Percentiles rank a stretch among this genome's conserved stretches.
phyloP scores from a whole-genome alignment of 2,113 vertebrate genomes.

The Neotragus moschatus region DNA sequence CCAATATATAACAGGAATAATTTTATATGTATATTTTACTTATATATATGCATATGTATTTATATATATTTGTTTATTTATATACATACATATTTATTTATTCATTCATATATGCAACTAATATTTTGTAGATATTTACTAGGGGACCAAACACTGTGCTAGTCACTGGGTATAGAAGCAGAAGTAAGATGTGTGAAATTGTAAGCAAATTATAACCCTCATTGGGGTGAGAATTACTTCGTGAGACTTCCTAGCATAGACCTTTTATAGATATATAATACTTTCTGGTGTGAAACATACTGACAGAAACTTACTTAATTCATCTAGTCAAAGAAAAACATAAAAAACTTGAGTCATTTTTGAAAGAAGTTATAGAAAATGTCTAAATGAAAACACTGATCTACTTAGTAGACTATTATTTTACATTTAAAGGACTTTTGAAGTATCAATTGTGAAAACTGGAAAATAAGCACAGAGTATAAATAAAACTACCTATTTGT shows the following conservation, averaged over 20 bases:
- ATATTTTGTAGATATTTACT: neutral
- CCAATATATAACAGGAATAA: neutral
- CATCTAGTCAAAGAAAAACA: neutral
- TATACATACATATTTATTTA: neutral
- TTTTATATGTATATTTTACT: neutral
- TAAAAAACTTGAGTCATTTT: neutral
- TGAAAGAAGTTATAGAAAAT: neutral
- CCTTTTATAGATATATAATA: neutral
- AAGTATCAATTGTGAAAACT: neutral
- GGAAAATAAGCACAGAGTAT: neutral
- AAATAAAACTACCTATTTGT: neutral
- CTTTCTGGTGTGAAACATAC: neutral
- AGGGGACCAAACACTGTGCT: neutral
- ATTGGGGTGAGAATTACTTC: neutral
- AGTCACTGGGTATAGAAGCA: neutral
- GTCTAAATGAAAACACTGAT: neutral
- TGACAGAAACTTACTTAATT: neutral
- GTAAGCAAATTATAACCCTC: neutral
- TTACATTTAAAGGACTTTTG: neutral
- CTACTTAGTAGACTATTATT: neutral
- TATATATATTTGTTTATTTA: neutral
- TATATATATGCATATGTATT: neutral
- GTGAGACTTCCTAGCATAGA: neutral
- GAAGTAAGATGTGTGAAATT: neutral
- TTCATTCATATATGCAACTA: neutral